A percentile compares a stretch with the other conserved stretches of the same genome.
phyloP scores from a whole-genome alignment of 2,113 vertebrate species.

The Hucho hucho region DNA sequence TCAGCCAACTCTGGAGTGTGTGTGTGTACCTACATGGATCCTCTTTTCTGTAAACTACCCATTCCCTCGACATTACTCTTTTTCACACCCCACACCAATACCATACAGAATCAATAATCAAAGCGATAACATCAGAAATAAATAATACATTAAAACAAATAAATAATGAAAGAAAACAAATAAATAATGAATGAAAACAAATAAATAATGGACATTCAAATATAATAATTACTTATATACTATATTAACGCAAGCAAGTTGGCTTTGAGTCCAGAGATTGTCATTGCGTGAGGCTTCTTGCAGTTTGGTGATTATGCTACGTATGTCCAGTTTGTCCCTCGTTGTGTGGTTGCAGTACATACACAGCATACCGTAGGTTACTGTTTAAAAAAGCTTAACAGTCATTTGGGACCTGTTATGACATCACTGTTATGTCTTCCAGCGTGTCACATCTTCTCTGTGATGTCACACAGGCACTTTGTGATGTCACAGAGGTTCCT shows the following conservation, averaged over 20 bases:
- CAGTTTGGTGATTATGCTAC: conserved; percentile 23
- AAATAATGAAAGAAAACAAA: conserved; percentile 43
- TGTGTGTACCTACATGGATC: conserved; percentile 20
- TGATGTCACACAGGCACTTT: conserved; percentile 12
- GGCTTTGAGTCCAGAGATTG: conserved; percentile 2
- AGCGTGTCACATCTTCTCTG: not conserved
- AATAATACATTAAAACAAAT: conserved; percentile 42
- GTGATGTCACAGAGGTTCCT: conserved; percentile 12
- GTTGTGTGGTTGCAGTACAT: conserved; percentile 18
- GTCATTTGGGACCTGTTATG: too few relatives aligned
- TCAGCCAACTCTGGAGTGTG: conserved; percentile 12
- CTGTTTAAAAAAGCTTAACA: not conserved
- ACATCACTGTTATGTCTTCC: conserved; percentile 28
- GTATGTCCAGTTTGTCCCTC: conserved; percentile 26
- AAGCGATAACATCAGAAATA: conserved; percentile 13
- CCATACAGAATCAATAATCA: conserved; percentile 16
- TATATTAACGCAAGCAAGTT: conserved; percentile 43
- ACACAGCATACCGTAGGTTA: conserved; percentile 46
- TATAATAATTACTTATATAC: conserved; percentile 48
- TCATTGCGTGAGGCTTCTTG: conserved; percentile 17
- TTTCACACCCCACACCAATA: conserved; percentile 24
- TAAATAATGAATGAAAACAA: conserved; percentile 39
- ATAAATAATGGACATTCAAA: conserved; percentile 64
- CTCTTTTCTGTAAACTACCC: conserved; percentile 52
- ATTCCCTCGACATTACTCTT: conserved; percentile 50